These are phyloP conservation scores for Bolborhynchus lineola DNA, from an alignment of 2,113 vertebrate genomes.

Conservation along the genomic window DNA sequence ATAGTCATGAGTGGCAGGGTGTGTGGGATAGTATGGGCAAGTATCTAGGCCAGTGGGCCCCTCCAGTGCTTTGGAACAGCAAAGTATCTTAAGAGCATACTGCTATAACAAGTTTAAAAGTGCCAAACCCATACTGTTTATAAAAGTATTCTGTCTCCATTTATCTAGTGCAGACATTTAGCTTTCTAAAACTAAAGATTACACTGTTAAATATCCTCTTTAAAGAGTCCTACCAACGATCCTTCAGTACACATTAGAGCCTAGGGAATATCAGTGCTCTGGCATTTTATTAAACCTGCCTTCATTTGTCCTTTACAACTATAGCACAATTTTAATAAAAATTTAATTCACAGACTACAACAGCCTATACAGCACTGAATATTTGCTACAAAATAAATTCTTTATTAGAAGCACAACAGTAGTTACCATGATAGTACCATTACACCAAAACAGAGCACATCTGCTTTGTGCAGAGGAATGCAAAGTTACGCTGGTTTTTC, in stretches of 20 bases:
- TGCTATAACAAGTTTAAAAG: not conserved
- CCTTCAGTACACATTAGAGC: not conserved
- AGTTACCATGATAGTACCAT: not conserved
- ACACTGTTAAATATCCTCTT: not conserved
- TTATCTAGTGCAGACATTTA: not conserved
- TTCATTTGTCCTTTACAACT: not conserved
- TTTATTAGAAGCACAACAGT: not conserved
- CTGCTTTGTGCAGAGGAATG: not conserved
- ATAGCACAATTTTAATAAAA: not conserved
- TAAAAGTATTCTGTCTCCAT: not conserved
- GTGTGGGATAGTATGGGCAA: too few relatives aligned
- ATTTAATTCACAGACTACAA: not conserved
- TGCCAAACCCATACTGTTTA: not conserved
- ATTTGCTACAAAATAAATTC: not conserved
- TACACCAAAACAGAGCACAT: not conserved
- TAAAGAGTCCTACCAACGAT: rapidly evolving
- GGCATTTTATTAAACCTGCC: not conserved
- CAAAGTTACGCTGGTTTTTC: not conserved
- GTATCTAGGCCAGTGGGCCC: too few relatives aligned
- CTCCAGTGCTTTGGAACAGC: too few relatives aligned
- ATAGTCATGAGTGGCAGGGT: too few relatives aligned
- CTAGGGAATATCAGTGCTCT: not conserved
- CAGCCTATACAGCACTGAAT: not conserved
- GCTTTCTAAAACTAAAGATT: not conserved
- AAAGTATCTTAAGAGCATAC: rapidly evolving